Percentiles rank a stretch among this genome's conserved stretches.
These are phyloP conservation scores for Meleagris gallopavo DNA, from an alignment of 2,113 vertebrate genomes.

Conservation along the genomic window DNA sequence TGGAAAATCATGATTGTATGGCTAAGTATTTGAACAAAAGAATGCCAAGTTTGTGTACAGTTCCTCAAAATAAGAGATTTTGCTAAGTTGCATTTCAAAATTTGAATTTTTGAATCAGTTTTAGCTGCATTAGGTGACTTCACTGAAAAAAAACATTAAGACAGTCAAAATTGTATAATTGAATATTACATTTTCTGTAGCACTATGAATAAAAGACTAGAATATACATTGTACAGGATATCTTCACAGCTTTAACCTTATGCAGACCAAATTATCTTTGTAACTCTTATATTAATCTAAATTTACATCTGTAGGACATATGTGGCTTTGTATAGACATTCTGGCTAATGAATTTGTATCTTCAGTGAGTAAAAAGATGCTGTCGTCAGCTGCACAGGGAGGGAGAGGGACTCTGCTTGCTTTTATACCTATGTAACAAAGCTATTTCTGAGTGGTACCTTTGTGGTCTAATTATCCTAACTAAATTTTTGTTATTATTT, in stretches of 20 bases:
- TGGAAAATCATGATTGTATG: not conserved
- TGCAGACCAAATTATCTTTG: not conserved
- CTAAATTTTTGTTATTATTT: not conserved
- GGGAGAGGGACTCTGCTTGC: not conserved
- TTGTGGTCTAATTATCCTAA: not conserved
- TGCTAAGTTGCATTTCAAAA: not conserved
- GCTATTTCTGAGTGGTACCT: not conserved
- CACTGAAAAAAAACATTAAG: not conserved
- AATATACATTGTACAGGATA: not conserved
- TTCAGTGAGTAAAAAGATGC: not conserved
- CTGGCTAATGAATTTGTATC: not conserved
- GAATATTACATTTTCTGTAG: not conserved
- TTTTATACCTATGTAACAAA: not conserved
- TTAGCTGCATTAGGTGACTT: not conserved
- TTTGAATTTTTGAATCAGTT: not conserved
- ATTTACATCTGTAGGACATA: not conserved
- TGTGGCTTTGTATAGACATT: not conserved
- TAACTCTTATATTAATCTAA: not conserved
- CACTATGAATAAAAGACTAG: not conserved
- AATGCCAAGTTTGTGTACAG: not conserved
- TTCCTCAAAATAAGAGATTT: not conserved
- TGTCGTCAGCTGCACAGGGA: not conserved
- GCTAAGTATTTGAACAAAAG: not conserved
- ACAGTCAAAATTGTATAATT: not conserved
- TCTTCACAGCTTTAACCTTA: not conserved